Percentiles rank a stretch among this genome's conserved stretches.
phyloP scores from a whole-genome alignment of 2,888 invertebrate genomes.

The Choristoneura rosaceana region DNA sequence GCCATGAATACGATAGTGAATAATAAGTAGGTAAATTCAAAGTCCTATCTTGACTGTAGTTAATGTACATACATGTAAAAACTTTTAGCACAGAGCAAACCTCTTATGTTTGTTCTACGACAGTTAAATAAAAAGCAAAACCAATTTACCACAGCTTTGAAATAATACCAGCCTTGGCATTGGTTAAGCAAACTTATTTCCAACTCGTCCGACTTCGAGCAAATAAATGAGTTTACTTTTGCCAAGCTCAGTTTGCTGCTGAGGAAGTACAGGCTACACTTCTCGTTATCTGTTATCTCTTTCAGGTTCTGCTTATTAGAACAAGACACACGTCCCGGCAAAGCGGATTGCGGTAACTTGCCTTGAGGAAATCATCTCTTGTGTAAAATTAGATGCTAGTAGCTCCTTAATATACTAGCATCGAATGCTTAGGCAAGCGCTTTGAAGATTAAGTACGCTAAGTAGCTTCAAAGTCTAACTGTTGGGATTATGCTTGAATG shows the following conservation, averaged over 20 bases:
- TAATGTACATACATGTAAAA: not conserved
- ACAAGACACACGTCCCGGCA: not conserved
- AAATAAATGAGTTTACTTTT: constrained; percentile 32
- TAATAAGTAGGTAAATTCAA: too few species aligned
- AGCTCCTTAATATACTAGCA: not conserved
- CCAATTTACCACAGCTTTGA: constrained; percentile 1
- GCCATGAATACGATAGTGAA: too few species aligned
- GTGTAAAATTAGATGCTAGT: not conserved
- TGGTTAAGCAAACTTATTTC: constrained; percentile 26
- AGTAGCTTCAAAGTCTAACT: not conserved
- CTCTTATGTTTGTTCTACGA: not conserved
- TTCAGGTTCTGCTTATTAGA: not conserved
- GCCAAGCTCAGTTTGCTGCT: constrained; percentile 5
- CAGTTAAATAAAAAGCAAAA: not conserved
- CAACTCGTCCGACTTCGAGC: constrained; percentile 11
- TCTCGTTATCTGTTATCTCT: not conserved
- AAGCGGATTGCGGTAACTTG: not conserved
- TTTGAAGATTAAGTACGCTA: not conserved
- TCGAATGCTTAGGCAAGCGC: not conserved
- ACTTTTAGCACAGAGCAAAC: not conserved
- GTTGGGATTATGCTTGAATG: not conserved
- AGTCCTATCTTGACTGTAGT: too few species aligned
- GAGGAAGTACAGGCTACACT: not conserved
- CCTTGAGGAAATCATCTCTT: not conserved
- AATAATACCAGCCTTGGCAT: not conserved